These are phyloP conservation scores for Uloborus diversus DNA, from an alignment of 1,140 invertebrate species.

Conservation along the genomic window DNA sequence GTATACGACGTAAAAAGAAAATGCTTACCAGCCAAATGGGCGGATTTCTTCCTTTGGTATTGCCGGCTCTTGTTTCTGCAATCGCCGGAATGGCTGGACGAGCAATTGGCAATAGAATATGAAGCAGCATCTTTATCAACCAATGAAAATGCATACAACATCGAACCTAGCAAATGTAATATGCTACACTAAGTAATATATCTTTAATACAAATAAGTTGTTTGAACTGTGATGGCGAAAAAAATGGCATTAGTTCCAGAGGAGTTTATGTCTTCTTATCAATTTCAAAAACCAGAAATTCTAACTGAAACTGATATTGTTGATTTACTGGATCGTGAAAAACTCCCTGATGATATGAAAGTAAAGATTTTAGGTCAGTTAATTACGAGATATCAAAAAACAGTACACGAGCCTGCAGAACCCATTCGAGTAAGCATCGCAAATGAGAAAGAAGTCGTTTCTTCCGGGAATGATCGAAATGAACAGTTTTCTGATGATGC, in stretches of 20 bases:
- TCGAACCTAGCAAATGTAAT: too few species aligned
- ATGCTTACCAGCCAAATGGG: not conserved
- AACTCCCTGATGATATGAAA: slow-evolving; percentile 15
- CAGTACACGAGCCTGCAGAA: not conserved
- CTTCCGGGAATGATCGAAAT: too few species aligned
- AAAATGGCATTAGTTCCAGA: not conserved
- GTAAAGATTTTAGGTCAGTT: slow-evolving; percentile 20
- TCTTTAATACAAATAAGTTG: not conserved
- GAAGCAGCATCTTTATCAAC: too few species aligned
- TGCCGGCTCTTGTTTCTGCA: not conserved
- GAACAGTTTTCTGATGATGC: too few species aligned
- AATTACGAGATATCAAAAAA: not conserved
- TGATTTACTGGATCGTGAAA: not conserved
- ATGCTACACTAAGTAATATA: too few species aligned
- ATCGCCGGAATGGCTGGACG: not conserved
- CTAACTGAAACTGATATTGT: not conserved
- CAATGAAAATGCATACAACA: too few species aligned
- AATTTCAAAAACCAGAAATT: not conserved
- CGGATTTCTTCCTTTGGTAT: not conserved
- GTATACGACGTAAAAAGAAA: not conserved
- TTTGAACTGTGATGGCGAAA: not conserved
- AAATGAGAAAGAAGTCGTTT: not conserved
- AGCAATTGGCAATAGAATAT: slow-evolving; percentile 9
- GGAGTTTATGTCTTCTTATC: not conserved
- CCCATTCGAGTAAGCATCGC: not conserved